Percentiles rank a stretch among this genome's conserved stretches.
Evolutionary conservation across 2,888 invertebrate species (phyloP).

Genomic region (Lepas anatifera): DNA sequence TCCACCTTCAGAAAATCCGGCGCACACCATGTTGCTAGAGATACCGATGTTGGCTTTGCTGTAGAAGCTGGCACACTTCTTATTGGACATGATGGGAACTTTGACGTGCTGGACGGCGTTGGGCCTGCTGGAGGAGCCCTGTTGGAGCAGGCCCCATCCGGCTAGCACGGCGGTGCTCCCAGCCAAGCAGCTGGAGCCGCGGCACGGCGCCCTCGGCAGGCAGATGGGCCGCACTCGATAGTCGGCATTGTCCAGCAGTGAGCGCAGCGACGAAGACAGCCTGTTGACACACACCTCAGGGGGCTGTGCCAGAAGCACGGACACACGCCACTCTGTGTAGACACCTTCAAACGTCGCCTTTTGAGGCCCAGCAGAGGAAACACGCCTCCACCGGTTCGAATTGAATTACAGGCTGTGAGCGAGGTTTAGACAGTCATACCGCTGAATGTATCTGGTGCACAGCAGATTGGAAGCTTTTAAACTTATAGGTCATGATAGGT

Average conservation of each 20-base stretch:
- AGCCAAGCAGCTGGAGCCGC: background rate
- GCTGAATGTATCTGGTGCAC: too few species aligned
- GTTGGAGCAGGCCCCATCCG: background rate
- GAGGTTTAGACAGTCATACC: too few species aligned
- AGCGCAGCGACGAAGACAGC: background rate
- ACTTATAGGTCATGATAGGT: too few species aligned
- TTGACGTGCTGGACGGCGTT: background rate
- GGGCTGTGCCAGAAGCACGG: too few species aligned
- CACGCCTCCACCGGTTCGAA: too few species aligned
- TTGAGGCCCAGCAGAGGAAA: too few species aligned
- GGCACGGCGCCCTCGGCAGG: background rate
- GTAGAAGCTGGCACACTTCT: background rate
- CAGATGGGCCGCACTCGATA: conserved; percentile 2
- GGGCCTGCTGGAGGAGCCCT: background rate
- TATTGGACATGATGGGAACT: background rate
- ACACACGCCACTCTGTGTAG: too few species aligned
- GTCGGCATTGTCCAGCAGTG: background rate
- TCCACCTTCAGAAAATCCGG: conserved; percentile 12
- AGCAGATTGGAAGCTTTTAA: too few species aligned
- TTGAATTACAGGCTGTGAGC: too few species aligned
- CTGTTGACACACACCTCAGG: too few species aligned
- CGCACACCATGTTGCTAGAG: conserved; percentile 13
- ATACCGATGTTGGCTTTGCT: background rate
- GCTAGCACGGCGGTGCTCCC: background rate
- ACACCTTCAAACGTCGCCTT: too few species aligned